Conservation (phyloP, 2,888 invertebrate genomes). For the Seira musarum region DNA sequence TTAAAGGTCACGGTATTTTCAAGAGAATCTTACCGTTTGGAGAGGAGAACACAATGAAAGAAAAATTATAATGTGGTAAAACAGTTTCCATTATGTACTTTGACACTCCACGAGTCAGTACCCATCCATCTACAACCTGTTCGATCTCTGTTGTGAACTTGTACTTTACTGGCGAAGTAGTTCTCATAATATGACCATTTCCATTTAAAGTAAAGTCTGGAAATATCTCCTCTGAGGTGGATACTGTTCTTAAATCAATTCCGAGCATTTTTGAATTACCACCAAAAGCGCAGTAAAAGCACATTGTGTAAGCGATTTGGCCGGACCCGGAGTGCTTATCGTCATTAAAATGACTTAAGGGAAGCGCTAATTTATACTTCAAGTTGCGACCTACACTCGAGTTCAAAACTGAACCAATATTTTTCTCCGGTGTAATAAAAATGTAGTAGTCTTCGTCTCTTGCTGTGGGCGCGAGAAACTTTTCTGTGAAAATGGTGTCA, state of each 20-base stretch:
- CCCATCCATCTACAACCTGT: constrained; percentile 21
- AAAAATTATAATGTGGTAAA: constrained; percentile 33
- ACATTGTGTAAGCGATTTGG: constrained; percentile 6
- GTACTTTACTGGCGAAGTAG: constrained; percentile 32
- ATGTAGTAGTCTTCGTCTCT: constrained; percentile 33
- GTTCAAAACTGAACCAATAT: not conserved
- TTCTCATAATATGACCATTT: constrained; percentile 18
- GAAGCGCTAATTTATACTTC: constrained; percentile 36
- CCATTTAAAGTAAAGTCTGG: constrained; percentile 44
- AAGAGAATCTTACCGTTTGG: too few relatives aligned
- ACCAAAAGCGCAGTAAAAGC: constrained; percentile 18
- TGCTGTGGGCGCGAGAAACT: constrained; percentile 1
- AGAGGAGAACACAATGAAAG: constrained; percentile 32
- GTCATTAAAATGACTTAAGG: too few relatives aligned
- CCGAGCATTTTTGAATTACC: constrained; percentile 14
- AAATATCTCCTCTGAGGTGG: constrained; percentile 1
- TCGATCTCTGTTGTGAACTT: constrained; percentile 33
- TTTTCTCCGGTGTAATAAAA: constrained; percentile 9
- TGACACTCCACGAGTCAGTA: constrained; percentile 20
- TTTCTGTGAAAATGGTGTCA: not conserved
- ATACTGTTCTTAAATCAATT: constrained; percentile 16
- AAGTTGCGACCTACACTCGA: constrained; percentile 20
- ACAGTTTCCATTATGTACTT: constrained; percentile 30
- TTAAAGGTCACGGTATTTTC: too few relatives aligned
- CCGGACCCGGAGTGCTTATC: too few relatives aligned